Evolutionary conservation across 2,888 invertebrate species (phyloP), one percentile per base, ranked within the genome.

Genomic region (Nemoura dubitans): DNA sequence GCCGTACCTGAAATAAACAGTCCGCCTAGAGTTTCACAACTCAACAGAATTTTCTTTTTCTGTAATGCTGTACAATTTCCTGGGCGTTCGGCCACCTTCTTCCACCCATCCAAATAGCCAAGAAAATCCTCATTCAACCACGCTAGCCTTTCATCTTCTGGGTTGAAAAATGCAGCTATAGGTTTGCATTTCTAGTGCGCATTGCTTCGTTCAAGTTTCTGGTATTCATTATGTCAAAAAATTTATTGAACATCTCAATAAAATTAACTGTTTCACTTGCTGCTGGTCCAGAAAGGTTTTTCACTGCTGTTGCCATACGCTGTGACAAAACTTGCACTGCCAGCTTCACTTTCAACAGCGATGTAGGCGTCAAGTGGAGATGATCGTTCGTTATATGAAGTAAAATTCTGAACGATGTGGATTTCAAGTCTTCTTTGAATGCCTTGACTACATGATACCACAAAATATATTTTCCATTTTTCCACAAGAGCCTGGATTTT

Each of bases 241-340:
- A 83, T 43, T 42, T 83, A 43, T 83, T 83, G 43, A 83, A 83
- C 83, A 83, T 43, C 25, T 43, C 59, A 43, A 83, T 83, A 16
- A 83, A 83, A 25, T n/a, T 43, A 25, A 83, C 42, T 25, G 83
- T 83, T 43, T 83, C 83, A 5, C n/a, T 25, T 36, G 36, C 36
- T 36, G 16, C n/a, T 27, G 1, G 26, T n/a, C 14, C 42, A 42
- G 10, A n/a, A n/a, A 83, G 83, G 26, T 83, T 59, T 26, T 59
- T 28, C 42, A 43, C n/a, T 0, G 83, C 83, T 25, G 28, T 28
- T 25, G 83, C 83, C 83, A 83, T 83, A 25, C 83, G 7, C 43
- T 43, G 7, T n/a, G 43, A 83, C 42, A 83, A 43, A 7, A 83
- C 83, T 83, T 83, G 83, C 25, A 83, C 83, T 6, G 83, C 83